Evolutionary conservation across 2,888 invertebrate species (phyloP), one percentile per base, ranked within the genome.

Genomic region (Drosophila imparisetae): DNA sequence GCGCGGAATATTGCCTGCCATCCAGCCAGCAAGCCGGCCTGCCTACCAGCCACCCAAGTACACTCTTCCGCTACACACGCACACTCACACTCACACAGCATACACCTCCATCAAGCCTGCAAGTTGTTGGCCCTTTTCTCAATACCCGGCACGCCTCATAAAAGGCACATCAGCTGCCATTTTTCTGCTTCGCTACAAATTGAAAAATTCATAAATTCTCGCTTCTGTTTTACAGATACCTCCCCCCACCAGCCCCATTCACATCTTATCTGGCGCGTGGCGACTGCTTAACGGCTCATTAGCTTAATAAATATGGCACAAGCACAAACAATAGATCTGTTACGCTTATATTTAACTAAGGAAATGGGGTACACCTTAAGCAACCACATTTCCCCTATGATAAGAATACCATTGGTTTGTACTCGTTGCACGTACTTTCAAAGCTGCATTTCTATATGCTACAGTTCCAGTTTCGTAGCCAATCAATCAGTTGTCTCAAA

Each of bases 1-100:
- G 86, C 86, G 84, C 76, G 72, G 74, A 84, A 86, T 83, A 84
- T 84, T 86, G 80, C 72, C 83, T 64, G 50, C 48, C 66, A 74
- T 45, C 40, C 40, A 45, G 45, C 11, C 42, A 42, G 11, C 40
- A 6, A 2, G 21, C 21, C 15, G 15, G 24, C 45, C 13, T 45
- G 45, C 7, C 45, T 15, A 15, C 24, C 45, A 45, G 45, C 24
- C 24, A 4, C 45, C 24, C 54, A 61, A 36, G 54, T 53, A 60
- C n/a, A 40, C 48, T 49, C 32, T 21, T 45, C 21, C 21, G 21
- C 45, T 21, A 40, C 42, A 34, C 32, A 54, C 55, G 30, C 64
- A 29, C 36, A 59, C 15, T 48, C 64, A 29, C 36, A 59, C 15
- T 48, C 32, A 55, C 29, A 53, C 57, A 64, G 29, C 48, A 32